These are phyloP conservation scores for Drosophila fulvimacula DNA, from an alignment of 2,888 invertebrate species.

Conservation along the genomic window DNA sequence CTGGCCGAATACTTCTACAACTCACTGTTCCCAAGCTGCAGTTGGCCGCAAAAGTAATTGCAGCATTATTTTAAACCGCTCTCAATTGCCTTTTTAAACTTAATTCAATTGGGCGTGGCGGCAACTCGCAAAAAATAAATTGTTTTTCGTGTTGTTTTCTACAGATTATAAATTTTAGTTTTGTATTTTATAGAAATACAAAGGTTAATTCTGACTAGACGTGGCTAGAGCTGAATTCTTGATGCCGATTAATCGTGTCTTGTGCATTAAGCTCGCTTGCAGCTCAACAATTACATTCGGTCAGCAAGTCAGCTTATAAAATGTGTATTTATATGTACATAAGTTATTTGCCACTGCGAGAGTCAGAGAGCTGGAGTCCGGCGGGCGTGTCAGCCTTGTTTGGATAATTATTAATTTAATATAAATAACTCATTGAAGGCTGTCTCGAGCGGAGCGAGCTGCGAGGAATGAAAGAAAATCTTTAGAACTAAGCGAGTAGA, in stretches of 20 bases:
- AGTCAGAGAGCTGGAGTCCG: slow-evolving; percentile 10
- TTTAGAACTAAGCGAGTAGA: too few species aligned
- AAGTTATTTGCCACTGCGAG: slow-evolving; percentile 13
- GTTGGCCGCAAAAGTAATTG: not conserved
- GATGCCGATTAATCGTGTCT: slow-evolving; percentile 9
- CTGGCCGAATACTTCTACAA: not conserved
- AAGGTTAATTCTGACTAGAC: slow-evolving; percentile 29
- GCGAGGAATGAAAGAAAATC: not conserved
- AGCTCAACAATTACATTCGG: slow-evolving; percentile 19
- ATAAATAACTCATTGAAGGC: slow-evolving; percentile 13
- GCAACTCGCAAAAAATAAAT: not conserved
- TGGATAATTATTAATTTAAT: slow-evolving; percentile 19
- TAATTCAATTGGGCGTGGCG: slow-evolving; percentile 33
- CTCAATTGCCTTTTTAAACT: slow-evolving; percentile 26
- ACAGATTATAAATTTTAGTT: slow-evolving; percentile 10
- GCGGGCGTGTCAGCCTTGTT: slow-evolving; percentile 35
- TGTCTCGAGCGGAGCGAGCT: not conserved
- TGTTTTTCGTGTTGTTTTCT: not conserved
- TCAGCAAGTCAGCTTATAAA: slow-evolving; percentile 13
- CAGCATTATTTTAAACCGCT: not conserved
- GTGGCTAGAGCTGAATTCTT: slow-evolving; percentile 18
- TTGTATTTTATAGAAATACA: slow-evolving; percentile 12
- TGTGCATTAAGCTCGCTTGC: slow-evolving; percentile 9
- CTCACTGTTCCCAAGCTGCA: not conserved
- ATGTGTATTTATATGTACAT: slow-evolving; percentile 18